Evolutionary conservation across 1,140 invertebrate genomes (phyloP).

Genomic region (Pantala flavescens): DNA sequence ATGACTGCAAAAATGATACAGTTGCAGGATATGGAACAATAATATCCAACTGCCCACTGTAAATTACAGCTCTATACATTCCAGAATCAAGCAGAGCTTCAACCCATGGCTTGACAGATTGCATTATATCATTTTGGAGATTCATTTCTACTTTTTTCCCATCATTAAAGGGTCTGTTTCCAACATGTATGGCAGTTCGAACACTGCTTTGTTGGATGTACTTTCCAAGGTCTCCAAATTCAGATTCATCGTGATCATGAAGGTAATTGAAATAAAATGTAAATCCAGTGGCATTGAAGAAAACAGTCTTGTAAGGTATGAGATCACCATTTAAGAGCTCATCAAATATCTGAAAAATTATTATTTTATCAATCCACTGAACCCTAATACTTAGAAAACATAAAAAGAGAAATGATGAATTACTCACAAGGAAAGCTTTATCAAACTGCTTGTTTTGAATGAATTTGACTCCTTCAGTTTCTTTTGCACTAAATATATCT

Average conservation of each 20-base stretch:
- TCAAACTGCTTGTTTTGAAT: slow-evolving; percentile 41
- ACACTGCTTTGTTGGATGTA: slow-evolving; percentile 49
- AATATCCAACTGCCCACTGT: slow-evolving; percentile 76
- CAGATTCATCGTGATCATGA: slow-evolving; percentile 24
- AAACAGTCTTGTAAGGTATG: slow-evolving; percentile 47
- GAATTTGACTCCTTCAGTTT: slow-evolving; percentile 42
- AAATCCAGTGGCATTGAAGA: slow-evolving; percentile 68
- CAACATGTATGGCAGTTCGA: slow-evolving; percentile 69
- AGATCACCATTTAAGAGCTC: slow-evolving; percentile 58
- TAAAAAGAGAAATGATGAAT: background rate
- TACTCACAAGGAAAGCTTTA: slow-evolving; percentile 49
- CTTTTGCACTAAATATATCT: slow-evolving; percentile 47
- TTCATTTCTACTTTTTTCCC: slow-evolving; percentile 28
- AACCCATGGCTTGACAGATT: slow-evolving; percentile 66
- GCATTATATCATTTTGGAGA: slow-evolving; percentile 68
- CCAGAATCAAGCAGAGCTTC: slow-evolving; percentile 45
- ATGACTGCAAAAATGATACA: slow-evolving; percentile 50
- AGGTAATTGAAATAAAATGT: slow-evolving; percentile 73
- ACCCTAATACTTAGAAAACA: too few relatives aligned
- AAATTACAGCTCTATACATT: slow-evolving; percentile 58
- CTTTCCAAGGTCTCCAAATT: slow-evolving; percentile 32
- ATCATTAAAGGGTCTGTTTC: slow-evolving; percentile 56
- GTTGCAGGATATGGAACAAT: slow-evolving; percentile 72
- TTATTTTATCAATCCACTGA: too few relatives aligned
- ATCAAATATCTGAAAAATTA: slow-evolving; percentile 45